Evolutionary conservation across 2,888 invertebrate species (phyloP).

Genomic region (Aplocera efformata): DNA sequence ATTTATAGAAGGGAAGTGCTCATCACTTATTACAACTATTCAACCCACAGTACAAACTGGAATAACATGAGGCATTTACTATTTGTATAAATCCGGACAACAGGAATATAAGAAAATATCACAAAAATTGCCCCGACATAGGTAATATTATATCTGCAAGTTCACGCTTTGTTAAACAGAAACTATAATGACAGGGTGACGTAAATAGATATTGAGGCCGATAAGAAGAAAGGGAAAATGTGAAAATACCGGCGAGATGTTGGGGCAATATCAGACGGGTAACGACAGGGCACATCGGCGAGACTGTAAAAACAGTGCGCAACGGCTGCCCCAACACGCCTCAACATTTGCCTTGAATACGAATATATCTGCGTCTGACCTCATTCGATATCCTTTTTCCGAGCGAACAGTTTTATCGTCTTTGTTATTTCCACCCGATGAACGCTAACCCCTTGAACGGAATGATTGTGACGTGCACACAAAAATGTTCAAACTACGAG

Average conservation of each 20-base stretch:
- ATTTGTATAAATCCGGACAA: too few species aligned
- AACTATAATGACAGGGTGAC: constrained; percentile 16
- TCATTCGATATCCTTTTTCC: constrained; percentile 78
- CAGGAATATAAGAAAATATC: too few species aligned
- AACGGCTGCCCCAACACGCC: constrained; percentile 62
- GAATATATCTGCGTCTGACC: constrained; percentile 74
- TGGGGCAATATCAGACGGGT: constrained; percentile 43
- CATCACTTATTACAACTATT: too few species aligned
- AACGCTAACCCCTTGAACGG: constrained; percentile 69
- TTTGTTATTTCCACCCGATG: constrained; percentile 77
- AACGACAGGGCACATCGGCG: constrained; percentile 46
- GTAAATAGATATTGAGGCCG: constrained; percentile 13
- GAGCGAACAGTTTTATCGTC: constrained; percentile 75
- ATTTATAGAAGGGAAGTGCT: too few species aligned
- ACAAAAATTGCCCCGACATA: too few species aligned
- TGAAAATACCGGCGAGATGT: constrained; percentile 33
- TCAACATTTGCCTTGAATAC: constrained; percentile 66
- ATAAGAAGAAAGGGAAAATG: constrained; percentile 28
- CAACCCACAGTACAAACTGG: too few species aligned
- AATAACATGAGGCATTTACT: too few species aligned
- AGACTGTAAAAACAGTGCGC: constrained; percentile 57
- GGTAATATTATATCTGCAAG: constrained; percentile 6
- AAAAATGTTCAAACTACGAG: constrained; percentile 53
- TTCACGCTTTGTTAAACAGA: constrained; percentile 18
- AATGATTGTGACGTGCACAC: constrained; percentile 69